These are phyloP conservation scores for Lepidotrigona ventralis DNA, from an alignment of 1,140 invertebrate genomes.

Conservation along the genomic window DNA sequence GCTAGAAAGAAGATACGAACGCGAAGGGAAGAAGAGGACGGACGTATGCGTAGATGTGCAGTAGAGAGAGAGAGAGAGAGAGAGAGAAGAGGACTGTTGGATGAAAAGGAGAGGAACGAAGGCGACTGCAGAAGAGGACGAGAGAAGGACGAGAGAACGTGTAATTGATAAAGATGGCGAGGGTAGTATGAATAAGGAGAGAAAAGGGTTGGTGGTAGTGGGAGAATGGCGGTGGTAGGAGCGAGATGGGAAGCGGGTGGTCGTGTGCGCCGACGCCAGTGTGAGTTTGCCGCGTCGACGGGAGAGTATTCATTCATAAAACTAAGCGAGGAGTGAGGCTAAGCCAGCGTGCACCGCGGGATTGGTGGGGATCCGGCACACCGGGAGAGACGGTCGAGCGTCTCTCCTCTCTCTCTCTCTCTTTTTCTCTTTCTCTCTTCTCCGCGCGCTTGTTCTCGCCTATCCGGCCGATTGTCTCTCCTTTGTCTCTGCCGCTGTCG, in stretches of 20 bases:
- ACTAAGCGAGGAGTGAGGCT: slow-evolving; percentile 65
- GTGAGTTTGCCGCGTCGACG: slow-evolving; percentile 59
- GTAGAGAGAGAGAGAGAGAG: neutral
- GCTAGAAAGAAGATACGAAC: neutral
- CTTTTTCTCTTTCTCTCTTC: slow-evolving; percentile 4
- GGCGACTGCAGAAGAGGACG: neutral
- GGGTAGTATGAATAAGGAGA: slow-evolving; percentile 2
- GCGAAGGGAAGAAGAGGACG: neutral
- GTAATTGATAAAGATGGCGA: neutral
- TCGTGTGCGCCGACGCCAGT: slow-evolving; percentile 53
- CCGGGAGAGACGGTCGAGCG: slow-evolving; percentile 31
- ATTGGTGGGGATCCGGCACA: slow-evolving; percentile 44
- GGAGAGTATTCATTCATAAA: slow-evolving; percentile 79
- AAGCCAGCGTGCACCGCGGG: slow-evolving; percentile 53
- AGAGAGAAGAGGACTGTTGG: too few relatives aligned
- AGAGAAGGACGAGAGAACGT: neutral
- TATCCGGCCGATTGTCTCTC: slow-evolving; percentile 18
- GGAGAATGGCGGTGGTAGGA: slow-evolving; percentile 7
- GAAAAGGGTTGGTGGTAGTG: neutral
- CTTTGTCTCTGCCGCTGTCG: slow-evolving; percentile 27
- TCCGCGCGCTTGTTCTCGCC: slow-evolving; percentile 23
- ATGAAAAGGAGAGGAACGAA: neutral
- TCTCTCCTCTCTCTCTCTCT: slow-evolving; percentile 38
- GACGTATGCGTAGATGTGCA: too few relatives aligned
- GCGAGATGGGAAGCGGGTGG: slow-evolving; percentile 33